Evolutionary conservation across 2,888 invertebrate species (phyloP), one percentile per base, ranked within the genome.

Genomic region (Platycnemis pennipes): DNA sequence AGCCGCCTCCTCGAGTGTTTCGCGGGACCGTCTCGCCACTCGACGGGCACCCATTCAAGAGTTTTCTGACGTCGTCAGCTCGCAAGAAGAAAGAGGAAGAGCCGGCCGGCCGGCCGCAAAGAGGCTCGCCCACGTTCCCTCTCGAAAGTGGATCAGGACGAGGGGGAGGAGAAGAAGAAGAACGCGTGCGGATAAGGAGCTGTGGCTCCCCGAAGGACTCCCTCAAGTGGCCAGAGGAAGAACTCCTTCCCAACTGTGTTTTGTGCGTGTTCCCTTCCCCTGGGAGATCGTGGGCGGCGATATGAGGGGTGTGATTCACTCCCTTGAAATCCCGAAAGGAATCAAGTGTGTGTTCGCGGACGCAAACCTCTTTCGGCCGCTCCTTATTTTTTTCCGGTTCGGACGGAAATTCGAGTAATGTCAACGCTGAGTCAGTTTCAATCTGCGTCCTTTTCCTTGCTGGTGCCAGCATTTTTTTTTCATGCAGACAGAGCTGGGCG

Each of bases 101-200:
- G 26, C n/a, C 63, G 63, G 26, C 22, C 56, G 63, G 26, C 63
- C 0, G 11, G 77, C 13, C 13, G 13, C 2, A 16, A 13, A 16
- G 13, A 26, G 26, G 37, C 8, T 13, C 37, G 77, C 77, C 77
- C 77, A 77, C 77, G 37, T 77, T 77, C 63, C 63, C 63, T 63
- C 77, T 77, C 77, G 77, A 77, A 77, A 77, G 77, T 77, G 77
- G 77, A 77, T 77, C 77, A 77, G 77, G 16, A 49, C 8, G 49
- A 49, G 49, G 49, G 13, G 49, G 49, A 37, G 77, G 13, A 77
- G 77, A 77, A 77, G 77, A 77, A 8, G 37, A 77, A 2, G 77
- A 77, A 77, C 63, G 77, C 77, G 77, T n/a, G n/a, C n/a, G n/a
- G n/a, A n/a, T n/a, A n/a, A n/a, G n/a, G n/a, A n/a, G n/a, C n/a